phyloP scores from a whole-genome alignment of 2,797 vertebrate species.

The Chiloscyllium punctatum region DNA sequence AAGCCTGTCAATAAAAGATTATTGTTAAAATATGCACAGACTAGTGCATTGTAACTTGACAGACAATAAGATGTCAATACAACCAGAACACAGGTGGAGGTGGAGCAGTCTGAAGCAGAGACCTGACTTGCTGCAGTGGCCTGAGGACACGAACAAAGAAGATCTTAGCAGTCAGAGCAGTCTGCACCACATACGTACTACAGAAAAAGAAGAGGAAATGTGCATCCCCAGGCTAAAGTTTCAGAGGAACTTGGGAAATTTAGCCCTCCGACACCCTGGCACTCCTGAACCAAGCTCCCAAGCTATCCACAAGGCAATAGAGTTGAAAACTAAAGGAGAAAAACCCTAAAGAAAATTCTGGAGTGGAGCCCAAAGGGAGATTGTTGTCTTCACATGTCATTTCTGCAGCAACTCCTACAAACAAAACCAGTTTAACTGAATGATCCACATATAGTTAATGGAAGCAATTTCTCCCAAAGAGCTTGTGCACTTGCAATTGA shows the following conservation, averaged over 20 bases:
- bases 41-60: no score
- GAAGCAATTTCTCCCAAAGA: background rate
- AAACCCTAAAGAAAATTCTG: background rate
- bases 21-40: no score
- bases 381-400: background rate
- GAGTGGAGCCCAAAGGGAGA: background rate
- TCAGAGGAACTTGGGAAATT: background rate
- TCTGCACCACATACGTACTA: background rate
- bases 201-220: background rate
- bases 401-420: background rate
- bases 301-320: background rate
- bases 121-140: background rate
- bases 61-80: no score
- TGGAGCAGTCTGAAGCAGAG: background rate
- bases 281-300: background rate
- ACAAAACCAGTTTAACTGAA: background rate
- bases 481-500: background rate
- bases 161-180: background rate
- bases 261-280: background rate
- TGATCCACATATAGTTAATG: background rate
- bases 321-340: background rate
- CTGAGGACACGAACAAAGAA: background rate
- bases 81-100: no score
- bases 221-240: background rate
- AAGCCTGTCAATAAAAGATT: no score